Conservation (phyloP, 2,888 invertebrate species). For the Eupithecia pulchellata region DNA sequence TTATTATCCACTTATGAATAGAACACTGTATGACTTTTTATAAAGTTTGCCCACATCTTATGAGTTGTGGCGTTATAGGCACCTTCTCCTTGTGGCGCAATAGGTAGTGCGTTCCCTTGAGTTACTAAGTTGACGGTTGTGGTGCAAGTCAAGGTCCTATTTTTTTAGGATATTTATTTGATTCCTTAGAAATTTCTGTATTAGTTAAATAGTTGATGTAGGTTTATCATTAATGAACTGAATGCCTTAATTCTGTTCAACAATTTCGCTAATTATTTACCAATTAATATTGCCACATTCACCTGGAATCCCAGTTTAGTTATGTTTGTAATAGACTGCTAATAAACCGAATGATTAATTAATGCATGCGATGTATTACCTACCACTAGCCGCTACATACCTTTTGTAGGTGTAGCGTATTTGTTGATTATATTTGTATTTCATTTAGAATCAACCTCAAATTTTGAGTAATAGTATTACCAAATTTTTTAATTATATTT, state of each 20-base stretch:
- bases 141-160: too few relatives aligned
- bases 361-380: not conserved
- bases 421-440: not conserved
- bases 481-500: not conserved
- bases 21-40: too few relatives aligned
- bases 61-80: too few relatives aligned
- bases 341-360: not conserved
- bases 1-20: too few relatives aligned
- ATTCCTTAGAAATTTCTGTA: not conserved
- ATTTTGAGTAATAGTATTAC: not conserved
- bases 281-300: conserved; percentile 6
- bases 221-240: not conserved
- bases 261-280: conserved; percentile 27
- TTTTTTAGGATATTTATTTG: too few relatives aligned
- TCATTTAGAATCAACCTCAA: not conserved
- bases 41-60: too few relatives aligned
- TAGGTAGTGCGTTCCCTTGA: too few relatives aligned
- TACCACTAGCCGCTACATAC: not conserved
- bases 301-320: not conserved
- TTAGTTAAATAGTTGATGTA: not conserved
- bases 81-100: too few relatives aligned
- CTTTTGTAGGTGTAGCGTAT: not conserved
- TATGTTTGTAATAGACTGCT: conserved; percentile 5
- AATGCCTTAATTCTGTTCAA: not conserved
- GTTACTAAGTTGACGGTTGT: too few relatives aligned